phyloP scores from a whole-genome alignment of 2,113 vertebrate genomes.

The Oxygymnocypris stewartii region DNA sequence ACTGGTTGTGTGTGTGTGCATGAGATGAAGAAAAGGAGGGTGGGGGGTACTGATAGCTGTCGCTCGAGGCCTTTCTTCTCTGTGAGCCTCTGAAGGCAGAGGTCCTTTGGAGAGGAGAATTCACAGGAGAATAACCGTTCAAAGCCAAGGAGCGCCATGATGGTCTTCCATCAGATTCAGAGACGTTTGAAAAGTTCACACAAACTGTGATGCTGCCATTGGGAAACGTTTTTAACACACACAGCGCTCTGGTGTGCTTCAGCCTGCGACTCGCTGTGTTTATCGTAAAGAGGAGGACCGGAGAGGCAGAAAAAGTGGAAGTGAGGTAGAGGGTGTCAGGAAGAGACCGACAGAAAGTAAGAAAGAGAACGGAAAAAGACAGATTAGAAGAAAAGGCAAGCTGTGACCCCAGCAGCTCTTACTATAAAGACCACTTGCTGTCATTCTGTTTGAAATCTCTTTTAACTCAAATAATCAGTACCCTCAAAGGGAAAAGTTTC shows the following conservation, averaged over 20 bases:
- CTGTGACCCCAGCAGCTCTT: slow-evolving; percentile 23
- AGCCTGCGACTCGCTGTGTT: slow-evolving; percentile 63
- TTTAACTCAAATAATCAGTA: slow-evolving; percentile 35
- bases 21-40: slow-evolving; percentile 34
- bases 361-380: not conserved
- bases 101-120: slow-evolving; percentile 68
- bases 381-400: slow-evolving; percentile 30
- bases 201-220: slow-evolving; percentile 69
- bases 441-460: slow-evolving; percentile 25
- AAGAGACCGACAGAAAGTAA: not conserved
- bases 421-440: not conserved
- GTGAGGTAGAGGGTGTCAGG: not conserved
- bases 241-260: slow-evolving; percentile 51
- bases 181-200: slow-evolving; percentile 75
- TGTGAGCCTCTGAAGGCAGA: slow-evolving; percentile 70
- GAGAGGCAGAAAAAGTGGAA: slow-evolving; percentile 19
- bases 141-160: slow-evolving; percentile 68
- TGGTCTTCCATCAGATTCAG: slow-evolving; percentile 67
- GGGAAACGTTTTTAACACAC: slow-evolving; percentile 72
- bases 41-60: slow-evolving; percentile 62
- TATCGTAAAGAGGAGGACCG: slow-evolving; percentile 63
- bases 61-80: slow-evolving; percentile 71
- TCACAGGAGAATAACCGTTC: slow-evolving; percentile 66
- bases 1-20: slow-evolving; percentile 43
- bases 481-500: slow-evolving; percentile 17